Evolutionary conservation across 2,797 vertebrate genomes (phyloP).

Genomic region (Malurus splendens): DNA sequence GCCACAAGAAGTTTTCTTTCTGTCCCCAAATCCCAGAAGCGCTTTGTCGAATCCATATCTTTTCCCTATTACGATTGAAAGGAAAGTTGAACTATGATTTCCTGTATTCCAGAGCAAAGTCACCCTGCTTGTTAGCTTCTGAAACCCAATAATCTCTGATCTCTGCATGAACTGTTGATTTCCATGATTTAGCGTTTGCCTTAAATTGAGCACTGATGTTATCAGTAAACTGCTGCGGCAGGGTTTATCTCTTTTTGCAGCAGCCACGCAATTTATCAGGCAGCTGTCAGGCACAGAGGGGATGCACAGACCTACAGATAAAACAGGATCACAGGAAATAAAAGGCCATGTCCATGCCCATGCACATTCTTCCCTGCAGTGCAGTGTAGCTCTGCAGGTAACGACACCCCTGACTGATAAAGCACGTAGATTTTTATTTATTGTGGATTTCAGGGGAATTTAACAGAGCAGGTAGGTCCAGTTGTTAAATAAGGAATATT

Average conservation of each 20-base stretch:
- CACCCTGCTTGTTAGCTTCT: neutral
- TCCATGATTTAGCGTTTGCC: neutral
- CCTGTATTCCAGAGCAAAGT: neutral
- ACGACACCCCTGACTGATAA: neutral
- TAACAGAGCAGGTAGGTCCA: neutral
- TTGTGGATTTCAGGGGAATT: neutral
- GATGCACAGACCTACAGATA: neutral
- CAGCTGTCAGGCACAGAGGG: conserved; percentile 11
- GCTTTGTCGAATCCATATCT: neutral
- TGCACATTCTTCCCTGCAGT: neutral
- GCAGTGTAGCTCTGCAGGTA: neutral
- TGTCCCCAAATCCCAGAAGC: neutral
- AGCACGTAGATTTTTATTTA: neutral
- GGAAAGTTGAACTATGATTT: neutral
- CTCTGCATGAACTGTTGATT: conserved; percentile 32
- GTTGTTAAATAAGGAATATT: neutral
- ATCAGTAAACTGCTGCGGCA: neutral
- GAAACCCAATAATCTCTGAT: neutral
- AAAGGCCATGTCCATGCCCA: neutral
- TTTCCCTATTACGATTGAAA: neutral
- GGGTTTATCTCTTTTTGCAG: conserved; percentile 37
- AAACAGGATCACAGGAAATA: neutral
- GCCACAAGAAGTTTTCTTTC: neutral
- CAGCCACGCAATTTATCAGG: conserved; percentile 23
- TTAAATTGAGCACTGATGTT: conserved; percentile 24